Evolutionary conservation across 2,113 vertebrate species (phyloP).

Genomic region (Pristiophorus japonicus): DNA sequence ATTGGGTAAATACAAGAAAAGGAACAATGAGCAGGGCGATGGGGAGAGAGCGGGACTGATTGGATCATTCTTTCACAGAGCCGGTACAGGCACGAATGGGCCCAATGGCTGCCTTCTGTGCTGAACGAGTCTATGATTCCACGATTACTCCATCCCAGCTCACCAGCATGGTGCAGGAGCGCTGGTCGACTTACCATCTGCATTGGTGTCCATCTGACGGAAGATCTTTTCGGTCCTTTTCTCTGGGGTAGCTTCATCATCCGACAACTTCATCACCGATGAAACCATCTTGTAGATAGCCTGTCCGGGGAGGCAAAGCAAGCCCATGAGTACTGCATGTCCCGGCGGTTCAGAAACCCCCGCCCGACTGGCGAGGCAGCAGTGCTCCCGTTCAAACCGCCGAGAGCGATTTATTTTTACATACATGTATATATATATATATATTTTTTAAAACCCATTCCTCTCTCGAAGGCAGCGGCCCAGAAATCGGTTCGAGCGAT

Average conservation of each 20-base stretch:
- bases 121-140: too few relatives aligned
- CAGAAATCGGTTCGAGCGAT: background rate
- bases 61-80: background rate
- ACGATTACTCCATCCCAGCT: too few relatives aligned
- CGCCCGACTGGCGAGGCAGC: background rate
- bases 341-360: background rate
- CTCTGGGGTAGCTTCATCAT: slow-evolving; percentile 38
- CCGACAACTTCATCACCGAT: slow-evolving; percentile 37
- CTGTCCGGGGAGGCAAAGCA: background rate
- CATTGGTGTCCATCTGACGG: slow-evolving; percentile 38
- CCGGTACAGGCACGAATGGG: too few relatives aligned
- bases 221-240: slow-evolving; percentile 40
- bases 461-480: too few relatives aligned
- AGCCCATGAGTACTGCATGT: background rate
- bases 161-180: too few relatives aligned
- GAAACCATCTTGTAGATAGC: slow-evolving; percentile 40
- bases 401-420: background rate
- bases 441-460: background rate
- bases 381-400: background rate
- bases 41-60: background rate
- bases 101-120: too few relatives aligned
- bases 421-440: too few relatives aligned
- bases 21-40: background rate
- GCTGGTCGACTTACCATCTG: slow-evolving; percentile 35
- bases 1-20: background rate